A percentile compares a stretch with the other conserved stretches of the same genome.
phyloP scores from a whole-genome alignment of 2,797 vertebrate genomes.

The Xenopus petersii region DNA sequence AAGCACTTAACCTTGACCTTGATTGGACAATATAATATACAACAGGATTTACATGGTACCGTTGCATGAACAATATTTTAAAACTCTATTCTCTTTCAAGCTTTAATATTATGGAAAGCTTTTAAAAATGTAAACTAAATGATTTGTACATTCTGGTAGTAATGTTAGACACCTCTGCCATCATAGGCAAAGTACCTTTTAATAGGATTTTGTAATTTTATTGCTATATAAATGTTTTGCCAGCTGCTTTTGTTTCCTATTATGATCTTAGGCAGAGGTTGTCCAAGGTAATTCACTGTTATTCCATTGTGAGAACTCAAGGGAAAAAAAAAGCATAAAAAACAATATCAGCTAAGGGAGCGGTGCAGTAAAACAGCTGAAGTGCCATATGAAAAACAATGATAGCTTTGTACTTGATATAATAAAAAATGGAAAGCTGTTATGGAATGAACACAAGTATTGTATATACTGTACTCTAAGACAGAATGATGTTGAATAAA shows the following conservation, averaged over 20 bases:
- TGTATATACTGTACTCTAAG: conserved; percentile 11
- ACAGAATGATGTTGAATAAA: not conserved
- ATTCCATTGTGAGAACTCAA: conserved; percentile 26
- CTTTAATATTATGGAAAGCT: too few species aligned
- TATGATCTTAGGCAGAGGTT: not conserved
- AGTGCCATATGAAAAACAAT: conserved; percentile 8
- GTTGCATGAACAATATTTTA: too few species aligned
- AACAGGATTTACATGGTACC: too few species aligned
- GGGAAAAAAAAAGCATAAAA: not conserved
- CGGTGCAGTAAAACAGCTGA: conserved; percentile 14
- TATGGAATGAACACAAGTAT: conserved; percentile 17
- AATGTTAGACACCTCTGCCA: conserved; percentile 27
- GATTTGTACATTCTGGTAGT: conserved; percentile 17
- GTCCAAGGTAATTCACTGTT: conserved; percentile 24
- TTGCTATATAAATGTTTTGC: conserved; percentile 27
- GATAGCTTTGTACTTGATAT: conserved; percentile 7
- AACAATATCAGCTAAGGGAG: not conserved
- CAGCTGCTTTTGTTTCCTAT: conserved; percentile 27
- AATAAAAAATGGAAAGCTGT: conserved; percentile 18
- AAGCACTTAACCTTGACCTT: too few species aligned
- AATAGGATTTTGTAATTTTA: conserved; percentile 30
- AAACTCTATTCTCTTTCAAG: too few species aligned
- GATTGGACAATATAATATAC: not conserved
- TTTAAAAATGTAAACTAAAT: conserved; percentile 10
- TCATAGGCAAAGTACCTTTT: conserved; percentile 25